These are phyloP conservation scores for Latrodectus elegans DNA, from an alignment of 2,888 invertebrate species.

Conservation along the genomic window DNA sequence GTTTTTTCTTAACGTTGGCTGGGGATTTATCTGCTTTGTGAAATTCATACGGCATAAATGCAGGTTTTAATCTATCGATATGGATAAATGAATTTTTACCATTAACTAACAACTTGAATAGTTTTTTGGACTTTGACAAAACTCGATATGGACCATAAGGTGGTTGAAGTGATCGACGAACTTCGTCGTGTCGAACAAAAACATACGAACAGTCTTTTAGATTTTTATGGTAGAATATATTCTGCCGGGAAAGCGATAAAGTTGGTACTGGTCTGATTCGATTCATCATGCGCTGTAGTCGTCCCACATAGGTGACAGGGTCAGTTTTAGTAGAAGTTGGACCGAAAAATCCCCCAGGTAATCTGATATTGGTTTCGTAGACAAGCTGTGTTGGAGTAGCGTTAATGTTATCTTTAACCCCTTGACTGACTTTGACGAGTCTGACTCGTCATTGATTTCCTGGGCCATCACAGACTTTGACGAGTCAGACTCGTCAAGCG, in stretches of 20 bases:
- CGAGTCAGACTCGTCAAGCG: too few species aligned
- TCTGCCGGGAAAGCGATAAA: background rate
- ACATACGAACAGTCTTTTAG: slow-evolving; percentile 5
- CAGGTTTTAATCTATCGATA: slow-evolving; percentile 8
- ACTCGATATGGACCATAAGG: too few species aligned
- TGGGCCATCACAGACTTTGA: too few species aligned
- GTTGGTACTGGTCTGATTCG: background rate
- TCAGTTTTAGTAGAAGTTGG: background rate
- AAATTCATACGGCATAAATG: background rate
- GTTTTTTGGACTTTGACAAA: too few species aligned
- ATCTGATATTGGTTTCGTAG: slow-evolving; percentile 8
- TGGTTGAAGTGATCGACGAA: slow-evolving; percentile 11
- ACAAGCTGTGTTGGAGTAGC: slow-evolving; percentile 13
- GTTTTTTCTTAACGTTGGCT: background rate
- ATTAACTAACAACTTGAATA: too few species aligned
- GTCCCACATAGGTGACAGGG: background rate
- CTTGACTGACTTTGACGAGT: too few species aligned
- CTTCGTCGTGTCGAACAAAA: slow-evolving; percentile 18
- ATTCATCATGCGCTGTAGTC: slow-evolving; percentile 10
- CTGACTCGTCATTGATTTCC: too few species aligned
- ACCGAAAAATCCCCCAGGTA: slow-evolving; percentile 11
- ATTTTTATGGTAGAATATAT: slow-evolving; percentile 12
- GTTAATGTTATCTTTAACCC: background rate
- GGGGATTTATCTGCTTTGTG: background rate
- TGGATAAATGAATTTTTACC: too few species aligned